Evolutionary conservation across 2,113 vertebrate genomes (phyloP), one percentile per base, ranked within the genome.

Genomic region (Lota lota): DNA sequence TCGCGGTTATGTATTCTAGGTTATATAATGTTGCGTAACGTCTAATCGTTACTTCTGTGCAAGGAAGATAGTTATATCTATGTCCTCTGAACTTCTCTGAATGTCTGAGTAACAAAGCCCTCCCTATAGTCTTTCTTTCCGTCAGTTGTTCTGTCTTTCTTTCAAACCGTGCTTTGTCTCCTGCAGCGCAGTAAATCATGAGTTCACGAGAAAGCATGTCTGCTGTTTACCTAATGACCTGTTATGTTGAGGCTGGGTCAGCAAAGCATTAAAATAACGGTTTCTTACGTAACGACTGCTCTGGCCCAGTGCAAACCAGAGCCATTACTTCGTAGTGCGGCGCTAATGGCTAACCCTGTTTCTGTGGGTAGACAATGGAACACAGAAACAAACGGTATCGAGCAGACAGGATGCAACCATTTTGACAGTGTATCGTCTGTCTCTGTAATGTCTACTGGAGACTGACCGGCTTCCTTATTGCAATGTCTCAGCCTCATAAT

Each of bases 11-110:
- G 62, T 60, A 69, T 73, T 68, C 57, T 24, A 5, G 33, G 47
- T 83, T 81, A 81, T 51, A 12, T 84, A 77, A 80, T 57, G 60
- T 89, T 84, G 85, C 64, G 18, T 89, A 90, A 91, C 70, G 51
- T 80, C 17, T 50, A 68, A 79, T 68, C 74, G 66, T 24, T 76
- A 85, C 66, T 67, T 73, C 40, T 71, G 58, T 20, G 64, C 16
- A 18, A 60, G 21, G 66, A 72, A 47, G 40, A 47, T 8, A 47
- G 40, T 47, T 10, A 47, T 2, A 11, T 47, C 40, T 47, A 11
- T 47, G 8, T 11, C 3, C 53, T 56, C 10, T 56, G 10, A 14
- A n/a, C 4, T n/a, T 56, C 16, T 56, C 53, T 56, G 53, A 1
- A 17, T 56, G 7, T 56, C 17, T 2, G 40, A 2, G 40, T 47